Evolutionary conservation across 2,113 vertebrate species (phyloP).

Genomic region (Paracanthobrama guichenoti): DNA sequence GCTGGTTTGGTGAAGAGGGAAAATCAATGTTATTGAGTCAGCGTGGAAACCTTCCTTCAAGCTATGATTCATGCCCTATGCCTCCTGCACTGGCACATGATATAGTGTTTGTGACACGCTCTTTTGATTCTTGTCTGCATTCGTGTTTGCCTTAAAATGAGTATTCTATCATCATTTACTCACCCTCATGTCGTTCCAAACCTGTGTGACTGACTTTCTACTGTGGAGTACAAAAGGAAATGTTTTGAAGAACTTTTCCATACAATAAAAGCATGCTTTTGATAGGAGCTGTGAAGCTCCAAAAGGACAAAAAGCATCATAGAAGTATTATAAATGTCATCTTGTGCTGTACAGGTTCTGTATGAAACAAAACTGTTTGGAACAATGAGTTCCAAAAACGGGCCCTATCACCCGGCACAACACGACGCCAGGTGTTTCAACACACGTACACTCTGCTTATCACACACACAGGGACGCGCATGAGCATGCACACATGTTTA

Average conservation of each 20-base stretch:
- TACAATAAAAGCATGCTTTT: not conserved
- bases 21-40: constrained; percentile 50
- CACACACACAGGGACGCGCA: too few relatives aligned
- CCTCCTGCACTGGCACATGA: constrained; percentile 26
- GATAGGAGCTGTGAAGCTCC: not conserved
- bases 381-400: not conserved
- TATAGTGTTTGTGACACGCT: constrained; percentile 1
- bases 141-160: not conserved
- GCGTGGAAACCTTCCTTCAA: not conserved
- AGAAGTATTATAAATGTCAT: not conserved
- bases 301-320: not conserved
- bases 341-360: not conserved
- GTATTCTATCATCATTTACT: not conserved
- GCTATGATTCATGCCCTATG: constrained; percentile 23
- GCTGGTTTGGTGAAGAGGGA: constrained; percentile 34
- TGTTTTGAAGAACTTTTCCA: not conserved
- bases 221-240: not conserved
- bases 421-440: too few relatives aligned
- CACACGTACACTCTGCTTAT: too few relatives aligned
- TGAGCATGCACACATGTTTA: too few relatives aligned
- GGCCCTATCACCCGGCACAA: too few relatives aligned
- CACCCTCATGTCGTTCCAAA: not conserved
- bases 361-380: not conserved
- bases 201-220: not conserved
- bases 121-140: not conserved